Evolutionary conservation across 1,140 invertebrate genomes (phyloP).

Genomic region (Cotesia glomerata): DNA sequence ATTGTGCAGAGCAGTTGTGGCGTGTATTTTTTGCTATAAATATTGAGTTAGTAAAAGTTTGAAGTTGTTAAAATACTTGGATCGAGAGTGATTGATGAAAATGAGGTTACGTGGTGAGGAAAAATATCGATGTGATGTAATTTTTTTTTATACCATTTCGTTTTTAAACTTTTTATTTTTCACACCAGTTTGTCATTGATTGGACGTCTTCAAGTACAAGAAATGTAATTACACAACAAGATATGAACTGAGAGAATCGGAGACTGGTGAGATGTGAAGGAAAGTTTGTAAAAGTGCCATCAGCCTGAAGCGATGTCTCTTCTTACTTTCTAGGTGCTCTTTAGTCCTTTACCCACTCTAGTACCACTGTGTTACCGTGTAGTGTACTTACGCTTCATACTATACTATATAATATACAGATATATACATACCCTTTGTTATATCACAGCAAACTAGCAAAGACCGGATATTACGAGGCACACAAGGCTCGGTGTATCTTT

Average conservation of each 20-base stretch:
- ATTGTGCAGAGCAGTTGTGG: too few relatives aligned
- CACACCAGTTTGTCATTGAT: too few relatives aligned
- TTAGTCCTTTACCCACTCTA: not conserved
- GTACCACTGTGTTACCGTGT: not conserved
- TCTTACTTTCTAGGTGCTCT: not conserved
- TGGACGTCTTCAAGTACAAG: too few relatives aligned
- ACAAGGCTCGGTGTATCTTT: conserved; percentile 25
- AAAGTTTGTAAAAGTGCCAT: conserved; percentile 11
- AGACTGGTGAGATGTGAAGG: not conserved
- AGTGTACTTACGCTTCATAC: not conserved
- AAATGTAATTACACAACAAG: not conserved
- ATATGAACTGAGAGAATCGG: not conserved
- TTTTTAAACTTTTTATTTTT: too few relatives aligned
- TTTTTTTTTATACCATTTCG: too few relatives aligned
- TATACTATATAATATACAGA: not conserved
- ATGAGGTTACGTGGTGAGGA: too few relatives aligned
- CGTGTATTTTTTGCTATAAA: too few relatives aligned
- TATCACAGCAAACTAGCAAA: conserved; percentile 16
- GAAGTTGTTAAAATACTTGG: too few relatives aligned
- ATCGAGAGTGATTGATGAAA: too few relatives aligned
- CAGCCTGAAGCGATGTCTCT: not conserved
- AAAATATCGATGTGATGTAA: too few relatives aligned
- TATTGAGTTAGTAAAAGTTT: too few relatives aligned
- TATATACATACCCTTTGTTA: not conserved
- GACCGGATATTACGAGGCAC: conserved; percentile 29